phyloP scores from a whole-genome alignment of 2,113 vertebrate genomes.

The Rhipidura dahli region DNA sequence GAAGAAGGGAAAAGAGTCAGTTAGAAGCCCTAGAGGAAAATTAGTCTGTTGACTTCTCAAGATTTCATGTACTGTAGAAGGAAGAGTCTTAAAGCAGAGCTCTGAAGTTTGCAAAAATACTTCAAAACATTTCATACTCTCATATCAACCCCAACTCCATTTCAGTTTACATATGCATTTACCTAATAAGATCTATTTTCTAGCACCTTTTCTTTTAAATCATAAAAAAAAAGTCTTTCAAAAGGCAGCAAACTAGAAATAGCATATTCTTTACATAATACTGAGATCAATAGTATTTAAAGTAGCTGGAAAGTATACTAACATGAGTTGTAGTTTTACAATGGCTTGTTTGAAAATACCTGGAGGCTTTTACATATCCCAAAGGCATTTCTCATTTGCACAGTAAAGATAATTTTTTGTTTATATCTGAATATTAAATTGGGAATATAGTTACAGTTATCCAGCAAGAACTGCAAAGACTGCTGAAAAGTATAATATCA shows the following conservation, averaged over 20 bases:
- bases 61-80: neutral
- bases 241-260: conserved; percentile 59
- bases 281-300: conserved; percentile 76
- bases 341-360: conserved; percentile 70
- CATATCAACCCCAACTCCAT: neutral
- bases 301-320: conserved; percentile 63
- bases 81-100: neutral
- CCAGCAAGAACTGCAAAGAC: conserved; percentile 60
- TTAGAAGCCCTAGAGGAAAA: neutral
- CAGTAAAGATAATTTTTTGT: conserved; percentile 74
- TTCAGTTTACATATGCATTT: neutral
- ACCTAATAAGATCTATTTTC: conserved; percentile 2
- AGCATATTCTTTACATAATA: conserved; percentile 67
- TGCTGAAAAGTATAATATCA: conserved; percentile 56
- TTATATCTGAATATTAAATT: conserved; percentile 73
- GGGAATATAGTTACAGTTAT: conserved; percentile 41
- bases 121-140: neutral
- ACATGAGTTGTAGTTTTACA: conserved; percentile 60
- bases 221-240: neutral
- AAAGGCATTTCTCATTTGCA: conserved; percentile 76
- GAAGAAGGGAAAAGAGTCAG: neutral
- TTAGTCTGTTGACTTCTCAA: neutral
- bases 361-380: conserved; percentile 71
- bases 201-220: neutral
- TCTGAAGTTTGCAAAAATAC: neutral